A percentile compares a stretch with the other conserved stretches of the same genome.
Evolutionary conservation across 2,113 vertebrate genomes (phyloP).

Genomic region (Eolophus roseicapilla): DNA sequence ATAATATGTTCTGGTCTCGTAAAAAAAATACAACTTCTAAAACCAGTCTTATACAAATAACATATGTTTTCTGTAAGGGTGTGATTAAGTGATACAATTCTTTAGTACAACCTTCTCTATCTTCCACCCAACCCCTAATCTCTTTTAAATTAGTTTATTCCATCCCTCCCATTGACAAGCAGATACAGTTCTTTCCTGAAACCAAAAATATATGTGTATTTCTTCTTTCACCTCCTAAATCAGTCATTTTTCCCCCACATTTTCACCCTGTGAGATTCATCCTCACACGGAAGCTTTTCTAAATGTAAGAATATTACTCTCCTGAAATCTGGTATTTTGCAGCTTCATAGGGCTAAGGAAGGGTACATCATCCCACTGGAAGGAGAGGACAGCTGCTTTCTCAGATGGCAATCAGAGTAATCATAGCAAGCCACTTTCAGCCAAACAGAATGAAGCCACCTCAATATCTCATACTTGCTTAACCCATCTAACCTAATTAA

Average conservation of each 20-base stretch:
- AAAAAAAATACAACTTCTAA: background rate
- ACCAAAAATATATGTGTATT: background rate
- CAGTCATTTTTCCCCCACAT: background rate
- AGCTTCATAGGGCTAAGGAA: background rate
- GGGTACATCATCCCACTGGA: fast-evolving
- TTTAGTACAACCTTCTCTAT: background rate
- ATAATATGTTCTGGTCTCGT: background rate
- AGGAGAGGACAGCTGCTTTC: background rate
- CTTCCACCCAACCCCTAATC: background rate
- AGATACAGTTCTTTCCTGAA: background rate
- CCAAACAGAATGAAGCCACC: background rate
- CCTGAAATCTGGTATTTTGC: background rate
- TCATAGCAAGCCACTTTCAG: background rate
- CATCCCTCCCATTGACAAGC: background rate
- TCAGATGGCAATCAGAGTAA: background rate
- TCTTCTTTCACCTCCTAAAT: background rate
- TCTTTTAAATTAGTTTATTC: background rate
- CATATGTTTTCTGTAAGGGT: background rate
- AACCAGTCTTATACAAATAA: background rate
- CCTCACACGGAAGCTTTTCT: background rate
- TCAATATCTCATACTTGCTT: background rate
- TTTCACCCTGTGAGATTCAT: background rate
- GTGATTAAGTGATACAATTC: background rate
- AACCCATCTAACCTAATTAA: background rate
- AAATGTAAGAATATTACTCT: background rate